These are phyloP conservation scores for Actinia tenebrosa DNA, from an alignment of 64 coral and sea anemone species.

Conservation along the genomic window DNA sequence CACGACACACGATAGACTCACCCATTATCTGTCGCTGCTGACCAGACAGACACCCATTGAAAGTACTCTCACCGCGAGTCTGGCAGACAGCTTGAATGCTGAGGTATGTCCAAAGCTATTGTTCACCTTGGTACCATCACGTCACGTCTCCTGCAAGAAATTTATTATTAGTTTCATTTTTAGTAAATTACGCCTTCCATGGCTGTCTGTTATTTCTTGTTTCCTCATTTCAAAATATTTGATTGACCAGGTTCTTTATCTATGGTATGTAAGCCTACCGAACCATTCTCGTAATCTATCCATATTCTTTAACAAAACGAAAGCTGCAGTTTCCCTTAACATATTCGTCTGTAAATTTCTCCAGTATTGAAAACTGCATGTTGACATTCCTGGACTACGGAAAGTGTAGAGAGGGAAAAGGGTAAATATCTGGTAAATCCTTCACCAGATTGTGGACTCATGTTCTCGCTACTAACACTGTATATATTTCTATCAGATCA, in stretches of 20 bases:
- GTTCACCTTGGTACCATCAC: not conserved
- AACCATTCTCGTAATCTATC: no score
- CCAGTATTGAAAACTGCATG: no score
- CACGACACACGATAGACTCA: slow-evolving; percentile 80
- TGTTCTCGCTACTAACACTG: no score
- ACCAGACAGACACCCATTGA: slow-evolving; percentile 97
- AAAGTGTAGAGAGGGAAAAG: no score
- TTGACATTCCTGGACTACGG: no score
- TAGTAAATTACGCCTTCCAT: no score
- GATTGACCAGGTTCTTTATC: not conserved
- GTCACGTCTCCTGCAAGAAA: not conserved
- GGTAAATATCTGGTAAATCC: no score
- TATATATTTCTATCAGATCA: slow-evolving; percentile 26
- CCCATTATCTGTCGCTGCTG: slow-evolving; percentile 78
- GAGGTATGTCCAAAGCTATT: slow-evolving; percentile 45
- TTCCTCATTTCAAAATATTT: not conserved
- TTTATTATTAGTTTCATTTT: not conserved
- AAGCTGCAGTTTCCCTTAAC: no score
- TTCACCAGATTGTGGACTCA: no score
- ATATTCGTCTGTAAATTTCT: no score
- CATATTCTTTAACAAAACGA: no score
- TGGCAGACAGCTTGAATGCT: slow-evolving; percentile 92
- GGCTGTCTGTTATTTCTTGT: no score
- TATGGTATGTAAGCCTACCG: not conserved
- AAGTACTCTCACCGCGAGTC: slow-evolving; percentile 74